Conservation (phyloP, 2,113 vertebrate species). For the Otocyon megalotis region DNA sequence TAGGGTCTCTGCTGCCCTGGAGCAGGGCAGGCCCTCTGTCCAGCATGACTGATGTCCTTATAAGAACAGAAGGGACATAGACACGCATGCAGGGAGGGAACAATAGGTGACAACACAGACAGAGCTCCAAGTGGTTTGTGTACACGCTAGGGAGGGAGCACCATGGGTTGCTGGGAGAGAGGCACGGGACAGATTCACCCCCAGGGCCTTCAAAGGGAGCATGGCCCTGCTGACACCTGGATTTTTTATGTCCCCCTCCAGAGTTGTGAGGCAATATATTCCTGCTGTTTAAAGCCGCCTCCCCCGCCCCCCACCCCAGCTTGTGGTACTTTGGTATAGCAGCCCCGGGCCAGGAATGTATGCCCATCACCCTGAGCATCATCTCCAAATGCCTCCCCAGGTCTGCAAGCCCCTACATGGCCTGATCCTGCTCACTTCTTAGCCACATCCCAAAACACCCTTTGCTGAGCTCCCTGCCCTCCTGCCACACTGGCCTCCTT, state of each 20-base stretch:
- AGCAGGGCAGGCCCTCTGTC: background rate
- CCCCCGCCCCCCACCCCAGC: rapidly evolving
- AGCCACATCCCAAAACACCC: background rate
- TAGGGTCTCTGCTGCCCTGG: background rate
- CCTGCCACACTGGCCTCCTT: background rate
- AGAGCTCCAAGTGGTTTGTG: too few relatives aligned
- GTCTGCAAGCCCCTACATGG: background rate
- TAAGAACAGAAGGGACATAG: background rate
- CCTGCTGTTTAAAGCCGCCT: background rate
- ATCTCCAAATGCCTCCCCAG: background rate
- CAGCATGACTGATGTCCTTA: background rate
- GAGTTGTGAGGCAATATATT: background rate
- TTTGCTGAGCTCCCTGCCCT: rapidly evolving
- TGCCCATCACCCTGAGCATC: too few relatives aligned
- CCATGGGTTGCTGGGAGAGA: too few relatives aligned
- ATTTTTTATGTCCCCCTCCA: background rate
- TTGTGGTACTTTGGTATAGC: background rate
- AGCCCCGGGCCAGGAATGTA: too few relatives aligned
- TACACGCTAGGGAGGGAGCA: background rate
- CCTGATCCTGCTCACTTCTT: background rate
- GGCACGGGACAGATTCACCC: too few relatives aligned
- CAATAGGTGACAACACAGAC: background rate
- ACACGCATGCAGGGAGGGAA: background rate
- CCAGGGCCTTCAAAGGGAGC: background rate
- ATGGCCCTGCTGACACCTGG: background rate